Evolutionary conservation across 2,113 vertebrate species (phyloP), one percentile per base, ranked within the genome.

Genomic region (Balaeniceps rex): DNA sequence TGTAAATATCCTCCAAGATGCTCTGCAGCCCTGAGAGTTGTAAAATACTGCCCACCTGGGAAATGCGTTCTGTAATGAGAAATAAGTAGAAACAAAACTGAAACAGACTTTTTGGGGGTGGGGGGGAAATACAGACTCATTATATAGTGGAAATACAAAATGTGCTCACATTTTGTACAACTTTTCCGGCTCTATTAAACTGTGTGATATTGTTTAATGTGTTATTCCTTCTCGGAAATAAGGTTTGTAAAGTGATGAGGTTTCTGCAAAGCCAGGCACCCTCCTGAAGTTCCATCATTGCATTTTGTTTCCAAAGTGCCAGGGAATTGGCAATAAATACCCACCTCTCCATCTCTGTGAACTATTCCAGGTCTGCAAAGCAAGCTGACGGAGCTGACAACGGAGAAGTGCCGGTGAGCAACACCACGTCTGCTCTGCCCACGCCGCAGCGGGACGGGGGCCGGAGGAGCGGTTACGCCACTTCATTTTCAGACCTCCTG

Each of bases 391-490:
- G 99, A 99, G 90, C 96, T 99, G 96, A 99, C 99, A 58, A 99
- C 98, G 1, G 99, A 99, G 97, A 99, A 99, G 83, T 99, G 99
- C 93, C 98, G 99, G 99, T 99, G 95, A 99, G 99, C 97, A 3
- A 42, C 6, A 17, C 65, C 5, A 6, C 7, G 7, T 10, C 34
- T 60, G 31, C 74, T 38, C 55, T 51, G 7, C 22, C 29, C 42
- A 54, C 4, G 2, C 49, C 5, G 2, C 1, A 5, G 36, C 3
- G 28, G 83, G 85, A 24, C 2, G 0, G 9, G 9, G 24, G 55
- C 14, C 0, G 11, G 47, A 29, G 57, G 54, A 13, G 26, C 29
- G 46, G 13, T 10, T 8, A 5, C 10, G 1, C 26, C 11, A 1
- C 61, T 40, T 51, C 8, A 2, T 60, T 81, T 82, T 15, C 89